Evolutionary conservation across 1,140 invertebrate species (phyloP), one percentile per base, ranked within the genome.

Genomic region (Teleopsis dalmanni): DNA sequence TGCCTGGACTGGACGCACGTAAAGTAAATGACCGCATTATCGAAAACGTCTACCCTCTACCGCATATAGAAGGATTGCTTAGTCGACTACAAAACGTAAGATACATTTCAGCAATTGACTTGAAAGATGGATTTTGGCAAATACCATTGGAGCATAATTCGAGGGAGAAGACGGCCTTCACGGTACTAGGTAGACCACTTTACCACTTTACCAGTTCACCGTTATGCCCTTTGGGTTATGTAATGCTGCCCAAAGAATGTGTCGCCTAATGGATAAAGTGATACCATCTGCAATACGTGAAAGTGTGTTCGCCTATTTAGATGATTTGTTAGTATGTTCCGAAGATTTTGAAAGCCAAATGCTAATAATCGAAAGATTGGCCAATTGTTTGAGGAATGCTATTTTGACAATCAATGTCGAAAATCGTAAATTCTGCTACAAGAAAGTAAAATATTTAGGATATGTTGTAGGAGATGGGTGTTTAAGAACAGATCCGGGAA

Each of bases 61-160:
- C 72, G 1, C 50, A 60, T 16, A 71, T 76, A 6, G 72, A 75
- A 26, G 72, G 73, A 14, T 49, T 70, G 6, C 54, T 78, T 4
- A 57, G 72, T 27, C 40, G 48, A 4, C 47, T 67, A 0, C 52
- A 54, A 25, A 48, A 51, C 4, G 48, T 53, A 9, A 58, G 47
- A 21, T 58, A 48, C 35, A 73, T 74, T 48, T 56, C 61, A 1
- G 64, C 55, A 1, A 13, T 75, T 3, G 74, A 75, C 50, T 42
- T 71, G 11, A 46, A 53, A 8, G 14, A 57, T 10, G 70, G 66
- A 2, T 73, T 70, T 55, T 60, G 52, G 48, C 61, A 73, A 36
- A 54, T 72, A 1, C 55, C 57, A 1, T 7, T 72, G 22, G 55
- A 52, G 1, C 53, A 59, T 7, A 22, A 11, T 1, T 59, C 52